phyloP scores from a whole-genome alignment of 2,113 vertebrate genomes.

The Thalassarche chlororhynchos region DNA sequence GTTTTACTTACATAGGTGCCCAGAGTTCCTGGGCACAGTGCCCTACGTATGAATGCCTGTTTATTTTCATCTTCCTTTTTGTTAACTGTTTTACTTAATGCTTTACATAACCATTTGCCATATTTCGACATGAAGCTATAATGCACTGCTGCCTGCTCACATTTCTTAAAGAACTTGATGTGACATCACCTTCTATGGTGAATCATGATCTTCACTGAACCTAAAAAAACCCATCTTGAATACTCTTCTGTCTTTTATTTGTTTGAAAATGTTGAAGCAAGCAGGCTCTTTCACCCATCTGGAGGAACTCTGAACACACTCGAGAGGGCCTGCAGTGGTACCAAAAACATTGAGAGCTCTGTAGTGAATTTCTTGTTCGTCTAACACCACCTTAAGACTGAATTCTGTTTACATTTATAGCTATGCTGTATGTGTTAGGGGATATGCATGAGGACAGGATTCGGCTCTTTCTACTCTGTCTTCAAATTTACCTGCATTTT shows the following conservation, averaged over 20 bases:
- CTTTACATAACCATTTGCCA: conserved; percentile 34
- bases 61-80: conserved; percentile 62
- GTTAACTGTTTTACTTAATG: conserved; percentile 39
- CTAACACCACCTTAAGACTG: neutral
- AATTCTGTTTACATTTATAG: neutral
- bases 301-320: neutral
- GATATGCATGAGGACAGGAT: neutral
- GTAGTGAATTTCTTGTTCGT: neutral
- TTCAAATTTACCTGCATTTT: conserved; percentile 22
- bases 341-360: neutral
- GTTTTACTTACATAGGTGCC: conserved; percentile 61
- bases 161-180: conserved; percentile 22
- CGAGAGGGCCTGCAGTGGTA: neutral
- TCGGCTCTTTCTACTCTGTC: neutral
- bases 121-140: neutral
- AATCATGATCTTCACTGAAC: conserved; percentile 23
- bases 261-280: conserved; percentile 22
- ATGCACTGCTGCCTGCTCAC: neutral
- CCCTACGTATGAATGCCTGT: conserved; percentile 22
- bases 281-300: neutral
- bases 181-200: neutral
- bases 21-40: conserved; percentile 49
- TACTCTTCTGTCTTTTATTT: neutral
- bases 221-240: neutral
- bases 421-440: neutral